phyloP scores from a whole-genome alignment of 2,113 vertebrate genomes.

The Catagonus wagneri region DNA sequence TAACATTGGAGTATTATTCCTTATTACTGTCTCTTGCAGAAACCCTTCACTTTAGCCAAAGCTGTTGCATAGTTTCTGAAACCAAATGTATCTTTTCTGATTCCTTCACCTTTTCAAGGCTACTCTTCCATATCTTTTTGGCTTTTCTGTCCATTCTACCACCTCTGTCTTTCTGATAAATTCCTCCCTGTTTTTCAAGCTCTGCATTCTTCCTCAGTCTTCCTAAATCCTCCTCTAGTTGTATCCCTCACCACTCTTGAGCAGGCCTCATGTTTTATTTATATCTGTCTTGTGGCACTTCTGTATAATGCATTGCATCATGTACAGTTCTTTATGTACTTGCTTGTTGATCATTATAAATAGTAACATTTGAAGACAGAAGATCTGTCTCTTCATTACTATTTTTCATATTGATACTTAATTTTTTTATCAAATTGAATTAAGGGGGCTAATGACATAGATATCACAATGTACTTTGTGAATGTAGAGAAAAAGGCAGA shows the following conservation, averaged over 20 bases:
- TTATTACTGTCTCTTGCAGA: neutral
- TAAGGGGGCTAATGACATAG: slow-evolving; percentile 7
- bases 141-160: neutral
- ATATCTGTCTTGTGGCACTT: neutral
- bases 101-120: neutral
- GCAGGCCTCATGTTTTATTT: neutral
- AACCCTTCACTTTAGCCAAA: neutral
- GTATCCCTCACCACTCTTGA: neutral
- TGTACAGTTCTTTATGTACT: neutral
- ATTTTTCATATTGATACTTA: slow-evolving; percentile 11
- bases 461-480: neutral
- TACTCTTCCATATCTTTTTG: neutral
- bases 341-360: neutral
- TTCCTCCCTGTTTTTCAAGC: slow-evolving; percentile 2
- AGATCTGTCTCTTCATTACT: neutral
- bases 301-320: neutral
- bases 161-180: neutral
- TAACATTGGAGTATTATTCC: neutral
- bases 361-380: slow-evolving; percentile 27
- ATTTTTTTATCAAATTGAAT: neutral
- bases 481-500: neutral
- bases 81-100: neutral
- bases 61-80: neutral
- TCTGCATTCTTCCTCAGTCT: neutral
- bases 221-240: neutral